A percentile compares a stretch with the other conserved stretches of the same genome.
These are phyloP conservation scores for Lochmaea capreae DNA, from an alignment of 2,888 invertebrate genomes.

Conservation along the genomic window DNA sequence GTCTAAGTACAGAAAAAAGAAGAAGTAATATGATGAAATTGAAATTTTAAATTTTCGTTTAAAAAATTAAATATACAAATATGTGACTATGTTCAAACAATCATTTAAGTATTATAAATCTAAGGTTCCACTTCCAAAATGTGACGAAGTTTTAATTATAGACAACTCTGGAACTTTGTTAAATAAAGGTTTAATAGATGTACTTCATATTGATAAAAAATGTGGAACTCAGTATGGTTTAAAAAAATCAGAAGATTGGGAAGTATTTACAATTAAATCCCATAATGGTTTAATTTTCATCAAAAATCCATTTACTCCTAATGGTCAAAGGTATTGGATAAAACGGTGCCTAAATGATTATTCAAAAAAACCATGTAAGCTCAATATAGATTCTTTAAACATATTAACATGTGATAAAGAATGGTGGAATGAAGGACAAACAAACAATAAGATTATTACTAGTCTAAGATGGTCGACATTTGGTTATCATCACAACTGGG, in stretches of 20 bases:
- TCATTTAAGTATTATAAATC: slow-evolving; percentile 85
- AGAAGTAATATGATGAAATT: too few relatives aligned
- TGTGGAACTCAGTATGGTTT: slow-evolving; percentile 62
- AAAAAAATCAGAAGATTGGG: slow-evolving; percentile 70
- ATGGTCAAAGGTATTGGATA: slow-evolving; percentile 88
- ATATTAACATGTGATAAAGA: slow-evolving; percentile 64
- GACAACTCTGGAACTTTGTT: slow-evolving; percentile 55
- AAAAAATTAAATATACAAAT: too few relatives aligned
- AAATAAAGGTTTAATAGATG: slow-evolving; percentile 50
- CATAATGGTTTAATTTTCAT: slow-evolving; percentile 83
- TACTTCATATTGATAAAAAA: slow-evolving; percentile 3
- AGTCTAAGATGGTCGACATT: slow-evolving; percentile 93
- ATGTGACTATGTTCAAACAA: slow-evolving; percentile 71
- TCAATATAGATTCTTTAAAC: slow-evolving; percentile 73
- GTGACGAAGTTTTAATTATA: slow-evolving; percentile 74
- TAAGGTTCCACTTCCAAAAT: slow-evolving; percentile 73
- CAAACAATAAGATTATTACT: slow-evolving; percentile 56
- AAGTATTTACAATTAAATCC: slow-evolving; percentile 70
- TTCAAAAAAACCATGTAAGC: slow-evolving; percentile 77
- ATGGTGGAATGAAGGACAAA: slow-evolving; percentile 75
- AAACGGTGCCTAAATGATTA: slow-evolving; percentile 81
- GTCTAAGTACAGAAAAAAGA: too few relatives aligned
- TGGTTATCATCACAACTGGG: slow-evolving; percentile 99
- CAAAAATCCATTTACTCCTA: slow-evolving; percentile 82
- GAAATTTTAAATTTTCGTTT: too few relatives aligned